phyloP scores from a whole-genome alignment of 2,888 invertebrate genomes.

The Sturmia bella region DNA sequence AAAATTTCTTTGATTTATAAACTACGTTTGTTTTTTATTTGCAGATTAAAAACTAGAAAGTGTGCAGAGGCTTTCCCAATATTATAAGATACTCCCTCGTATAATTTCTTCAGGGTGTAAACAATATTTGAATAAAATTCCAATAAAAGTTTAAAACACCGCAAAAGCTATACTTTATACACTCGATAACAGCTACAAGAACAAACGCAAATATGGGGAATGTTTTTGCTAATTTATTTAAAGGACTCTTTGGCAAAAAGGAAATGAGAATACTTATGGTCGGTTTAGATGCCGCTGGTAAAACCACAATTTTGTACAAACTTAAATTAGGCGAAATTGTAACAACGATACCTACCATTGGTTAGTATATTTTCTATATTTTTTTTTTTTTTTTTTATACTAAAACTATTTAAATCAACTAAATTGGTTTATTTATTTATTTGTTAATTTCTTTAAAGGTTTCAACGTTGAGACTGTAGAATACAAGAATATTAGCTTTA shows the following conservation, averaged over 20 bases:
- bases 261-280: slow-evolving; percentile 99
- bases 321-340: slow-evolving; percentile 99
- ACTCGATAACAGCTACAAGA: slow-evolving; percentile 61
- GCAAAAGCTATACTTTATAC: slow-evolving; percentile 42
- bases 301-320: slow-evolving; percentile 99
- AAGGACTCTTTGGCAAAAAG: slow-evolving; percentile 99
- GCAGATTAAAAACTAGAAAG: slow-evolving; percentile 49
- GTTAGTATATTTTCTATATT: slow-evolving; percentile 78
- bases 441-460: slow-evolving; percentile 83
- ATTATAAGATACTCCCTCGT: slow-evolving; percentile 36
- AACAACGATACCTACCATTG: slow-evolving; percentile 99
- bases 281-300: slow-evolving; percentile 99
- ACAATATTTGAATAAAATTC: slow-evolving; percentile 62
- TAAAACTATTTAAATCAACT: background rate
- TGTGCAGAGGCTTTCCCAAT: slow-evolving; percentile 43
- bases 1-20: background rate
- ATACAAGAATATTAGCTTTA: slow-evolving; percentile 99
- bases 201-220: slow-evolving; percentile 91
- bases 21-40: background rate
- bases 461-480: slow-evolving; percentile 99
- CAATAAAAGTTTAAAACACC: slow-evolving; percentile 62
- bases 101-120: slow-evolving; percentile 60
- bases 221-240: slow-evolving; percentile 98
- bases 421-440: background rate
- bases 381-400: background rate